A percentile compares a stretch with the other conserved stretches of the same genome.
Evolutionary conservation across 2,113 vertebrate genomes (phyloP).

Genomic region (Heteronetta atricapilla): DNA sequence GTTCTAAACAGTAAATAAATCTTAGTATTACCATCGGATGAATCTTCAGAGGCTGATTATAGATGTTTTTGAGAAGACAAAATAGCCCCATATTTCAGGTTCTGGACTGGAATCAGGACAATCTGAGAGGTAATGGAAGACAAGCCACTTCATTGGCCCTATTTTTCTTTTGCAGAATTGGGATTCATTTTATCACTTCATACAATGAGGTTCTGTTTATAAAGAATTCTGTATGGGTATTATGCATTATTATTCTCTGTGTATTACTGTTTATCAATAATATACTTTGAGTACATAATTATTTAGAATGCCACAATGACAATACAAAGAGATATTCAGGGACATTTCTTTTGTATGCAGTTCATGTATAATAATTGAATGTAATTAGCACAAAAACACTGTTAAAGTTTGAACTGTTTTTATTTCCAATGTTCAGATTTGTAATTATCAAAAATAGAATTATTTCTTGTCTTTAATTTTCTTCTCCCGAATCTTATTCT

Average conservation of each 20-base stretch:
- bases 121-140: neutral
- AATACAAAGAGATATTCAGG: neutral
- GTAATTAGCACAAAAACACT: neutral
- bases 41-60: accelerated
- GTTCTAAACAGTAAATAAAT: neutral
- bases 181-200: neutral
- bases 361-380: neutral
- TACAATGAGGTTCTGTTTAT: neutral
- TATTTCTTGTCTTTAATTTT: neutral
- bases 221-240: neutral
- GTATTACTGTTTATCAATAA: neutral
- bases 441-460: neutral
- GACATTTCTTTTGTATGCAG: neutral
- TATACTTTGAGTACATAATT: neutral
- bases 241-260: neutral
- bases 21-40: neutral
- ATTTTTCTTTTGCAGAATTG: neutral
- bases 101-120: neutral
- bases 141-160: neutral
- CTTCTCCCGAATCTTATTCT: neutral
- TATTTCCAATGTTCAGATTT: neutral
- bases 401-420: neutral
- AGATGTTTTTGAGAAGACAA: neutral
- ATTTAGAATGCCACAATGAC: neutral
- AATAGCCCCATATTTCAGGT: neutral